phyloP scores from a whole-genome alignment of 2,113 vertebrate genomes.

The Cephalophus harveyi region DNA sequence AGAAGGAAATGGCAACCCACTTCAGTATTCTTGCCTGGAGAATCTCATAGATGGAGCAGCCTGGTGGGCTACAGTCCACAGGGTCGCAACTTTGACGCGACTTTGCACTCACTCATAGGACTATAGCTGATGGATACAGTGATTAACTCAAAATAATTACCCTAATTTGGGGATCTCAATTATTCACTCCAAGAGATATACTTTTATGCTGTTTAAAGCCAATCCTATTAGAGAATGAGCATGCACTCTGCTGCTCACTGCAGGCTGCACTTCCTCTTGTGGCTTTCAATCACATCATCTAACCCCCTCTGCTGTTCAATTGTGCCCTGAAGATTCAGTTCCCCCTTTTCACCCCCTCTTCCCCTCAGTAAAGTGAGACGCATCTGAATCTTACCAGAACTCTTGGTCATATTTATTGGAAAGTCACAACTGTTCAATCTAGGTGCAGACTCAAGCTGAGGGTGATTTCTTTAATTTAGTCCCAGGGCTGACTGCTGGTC shows the following conservation, averaged over 20 bases:
- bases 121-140: not conserved
- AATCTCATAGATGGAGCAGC: not conserved
- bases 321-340: not conserved
- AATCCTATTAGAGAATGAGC: not conserved
- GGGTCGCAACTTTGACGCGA: not conserved
- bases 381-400: not conserved
- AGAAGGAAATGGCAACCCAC: not conserved
- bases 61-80: not conserved
- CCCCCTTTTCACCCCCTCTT: not conserved
- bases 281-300: not conserved
- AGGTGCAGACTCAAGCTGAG: not conserved
- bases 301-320: not conserved
- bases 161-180: not conserved
- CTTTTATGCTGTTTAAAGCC: not conserved
- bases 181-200: not conserved
- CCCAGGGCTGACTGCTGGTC: slow-evolving; percentile 38
- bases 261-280: not conserved
- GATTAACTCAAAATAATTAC: not conserved
- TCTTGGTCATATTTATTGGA: slow-evolving; percentile 11
- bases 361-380: not conserved
- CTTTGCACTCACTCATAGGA: not conserved
- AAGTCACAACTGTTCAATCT: slow-evolving; percentile 44
- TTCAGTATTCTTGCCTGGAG: not conserved
- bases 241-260: not conserved
- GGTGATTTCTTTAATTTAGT: slow-evolving; percentile 47